Conservation (phyloP, 2,113 vertebrate species). For the Carassius gibelio region DNA sequence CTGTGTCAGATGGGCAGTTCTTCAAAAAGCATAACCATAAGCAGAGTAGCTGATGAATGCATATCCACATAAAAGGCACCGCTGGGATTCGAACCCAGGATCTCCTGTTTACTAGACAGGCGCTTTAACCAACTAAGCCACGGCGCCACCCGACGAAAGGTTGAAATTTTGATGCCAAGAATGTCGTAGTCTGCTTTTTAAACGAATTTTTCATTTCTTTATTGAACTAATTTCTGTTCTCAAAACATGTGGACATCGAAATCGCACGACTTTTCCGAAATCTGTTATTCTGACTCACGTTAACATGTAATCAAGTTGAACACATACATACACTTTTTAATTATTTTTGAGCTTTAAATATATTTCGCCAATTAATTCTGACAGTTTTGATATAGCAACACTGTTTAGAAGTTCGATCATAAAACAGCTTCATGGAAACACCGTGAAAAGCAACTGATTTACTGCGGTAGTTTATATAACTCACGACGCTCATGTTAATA, state of each 20-base stretch:
- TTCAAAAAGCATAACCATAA: not conserved
- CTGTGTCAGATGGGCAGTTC: not conserved
- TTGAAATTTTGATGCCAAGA: not conserved
- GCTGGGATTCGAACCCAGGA: too few species aligned
- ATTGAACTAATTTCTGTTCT: not conserved
- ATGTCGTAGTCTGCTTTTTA: too few species aligned
- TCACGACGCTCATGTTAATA: slow-evolving; percentile 12
- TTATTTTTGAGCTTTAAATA: not conserved
- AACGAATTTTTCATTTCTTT: too few species aligned
- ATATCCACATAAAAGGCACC: not conserved
- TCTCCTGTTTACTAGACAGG: slow-evolving; percentile 82
- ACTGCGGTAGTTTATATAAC: not conserved
- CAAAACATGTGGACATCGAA: not conserved
- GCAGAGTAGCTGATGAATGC: not conserved
- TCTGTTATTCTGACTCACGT: not conserved
- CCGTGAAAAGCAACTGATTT: not conserved
- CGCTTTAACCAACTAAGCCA: slow-evolving; percentile 81
- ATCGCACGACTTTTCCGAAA: not conserved
- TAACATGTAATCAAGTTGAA: not conserved
- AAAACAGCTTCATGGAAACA: too few species aligned
- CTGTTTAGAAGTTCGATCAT: not conserved
- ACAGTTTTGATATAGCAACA: not conserved
- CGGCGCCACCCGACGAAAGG: not conserved
- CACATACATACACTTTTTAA: not conserved
- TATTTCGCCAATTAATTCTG: not conserved